phyloP scores from a whole-genome alignment of 2,888 invertebrate species.

The Cephus nigrinus region DNA sequence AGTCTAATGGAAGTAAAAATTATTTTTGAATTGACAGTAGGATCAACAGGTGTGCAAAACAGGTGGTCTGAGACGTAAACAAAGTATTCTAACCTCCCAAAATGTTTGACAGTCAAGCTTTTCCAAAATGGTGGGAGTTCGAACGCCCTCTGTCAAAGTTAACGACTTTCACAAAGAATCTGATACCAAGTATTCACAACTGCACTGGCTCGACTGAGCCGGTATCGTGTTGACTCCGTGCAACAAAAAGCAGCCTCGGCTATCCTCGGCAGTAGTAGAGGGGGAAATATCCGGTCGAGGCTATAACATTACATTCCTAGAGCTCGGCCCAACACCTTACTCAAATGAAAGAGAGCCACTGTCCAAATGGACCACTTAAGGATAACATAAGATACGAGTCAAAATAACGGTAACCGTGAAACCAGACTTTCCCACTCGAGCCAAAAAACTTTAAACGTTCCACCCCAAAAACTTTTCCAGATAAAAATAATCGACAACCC shows the following conservation, averaged over 20 bases:
- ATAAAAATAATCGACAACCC: neutral
- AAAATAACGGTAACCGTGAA: neutral
- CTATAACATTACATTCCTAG: neutral
- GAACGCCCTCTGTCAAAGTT: neutral
- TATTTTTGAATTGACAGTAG: neutral
- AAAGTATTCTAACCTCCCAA: neutral
- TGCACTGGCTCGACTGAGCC: neutral
- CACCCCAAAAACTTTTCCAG: neutral
- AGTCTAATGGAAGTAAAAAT: neutral
- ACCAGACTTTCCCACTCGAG: neutral
- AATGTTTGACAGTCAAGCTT: neutral
- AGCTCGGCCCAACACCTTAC: neutral
- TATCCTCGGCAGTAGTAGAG: neutral
- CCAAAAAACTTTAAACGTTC: neutral
- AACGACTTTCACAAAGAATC: neutral
- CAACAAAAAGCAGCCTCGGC: neutral
- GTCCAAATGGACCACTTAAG: neutral
- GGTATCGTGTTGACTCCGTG: neutral
- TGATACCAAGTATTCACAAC: neutral
- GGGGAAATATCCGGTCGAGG: neutral
- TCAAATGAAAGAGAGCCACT: neutral
- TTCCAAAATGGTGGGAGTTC: neutral
- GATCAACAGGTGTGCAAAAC: neutral
- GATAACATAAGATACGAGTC: neutral
- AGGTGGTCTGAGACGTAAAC: neutral